These are phyloP conservation scores for Aphelocoma coerulescens DNA, from an alignment of 2,113 vertebrate genomes.

Conservation along the genomic window DNA sequence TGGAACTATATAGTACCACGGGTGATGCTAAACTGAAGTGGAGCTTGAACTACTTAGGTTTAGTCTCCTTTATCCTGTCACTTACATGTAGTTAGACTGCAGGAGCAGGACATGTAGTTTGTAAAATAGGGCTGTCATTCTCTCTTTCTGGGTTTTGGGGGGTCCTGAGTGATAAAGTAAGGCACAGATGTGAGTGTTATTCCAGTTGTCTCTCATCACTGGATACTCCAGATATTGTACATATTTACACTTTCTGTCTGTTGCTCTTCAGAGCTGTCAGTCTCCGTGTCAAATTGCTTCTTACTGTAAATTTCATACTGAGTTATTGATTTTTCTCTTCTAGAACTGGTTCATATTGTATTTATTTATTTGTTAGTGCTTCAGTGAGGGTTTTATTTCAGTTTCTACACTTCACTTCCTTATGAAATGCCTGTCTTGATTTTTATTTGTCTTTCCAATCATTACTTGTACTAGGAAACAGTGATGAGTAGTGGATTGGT, in stretches of 20 bases:
- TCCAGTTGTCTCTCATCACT: neutral
- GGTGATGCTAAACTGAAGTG: neutral
- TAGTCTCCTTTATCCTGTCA: neutral
- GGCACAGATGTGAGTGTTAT: neutral
- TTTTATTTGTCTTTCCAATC: conserved; percentile 41
- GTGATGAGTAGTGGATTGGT: neutral
- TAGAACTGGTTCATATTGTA: neutral
- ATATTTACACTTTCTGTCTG: neutral
- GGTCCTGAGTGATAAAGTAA: neutral
- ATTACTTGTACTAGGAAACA: neutral
- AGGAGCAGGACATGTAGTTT: neutral
- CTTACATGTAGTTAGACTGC: neutral
- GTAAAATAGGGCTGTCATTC: neutral
- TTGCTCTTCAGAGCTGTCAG: neutral
- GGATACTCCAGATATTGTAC: neutral
- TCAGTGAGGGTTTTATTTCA: neutral
- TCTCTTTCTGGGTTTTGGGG: neutral
- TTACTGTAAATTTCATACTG: neutral
- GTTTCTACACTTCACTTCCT: neutral
- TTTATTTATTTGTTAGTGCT: neutral
- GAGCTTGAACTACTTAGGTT: neutral
- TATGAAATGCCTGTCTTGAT: neutral
- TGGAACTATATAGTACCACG: neutral
- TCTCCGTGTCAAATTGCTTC: neutral
- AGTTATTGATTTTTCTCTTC: conserved; percentile 15